These are phyloP conservation scores for Glaucomys volans DNA, from an alignment of 2,113 vertebrate genomes.

Conservation along the genomic window DNA sequence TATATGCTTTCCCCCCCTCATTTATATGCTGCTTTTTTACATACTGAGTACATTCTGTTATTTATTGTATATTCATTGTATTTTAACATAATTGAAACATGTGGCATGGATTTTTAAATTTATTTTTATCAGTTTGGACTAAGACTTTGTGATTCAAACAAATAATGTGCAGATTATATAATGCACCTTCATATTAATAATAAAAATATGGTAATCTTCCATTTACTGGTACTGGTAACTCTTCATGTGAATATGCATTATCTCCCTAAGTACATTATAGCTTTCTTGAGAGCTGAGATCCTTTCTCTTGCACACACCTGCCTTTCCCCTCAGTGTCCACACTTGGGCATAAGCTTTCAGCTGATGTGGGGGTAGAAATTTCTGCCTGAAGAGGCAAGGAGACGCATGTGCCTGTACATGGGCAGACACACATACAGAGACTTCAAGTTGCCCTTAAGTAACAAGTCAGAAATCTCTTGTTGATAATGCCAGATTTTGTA, in stretches of 20 bases:
- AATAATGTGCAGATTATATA: constrained; percentile 1
- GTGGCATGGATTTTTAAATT: constrained; percentile 62
- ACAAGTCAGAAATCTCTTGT: background rate
- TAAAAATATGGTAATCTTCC: background rate
- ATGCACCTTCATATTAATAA: constrained; percentile 3
- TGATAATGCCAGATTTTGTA: background rate
- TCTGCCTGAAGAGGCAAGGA: background rate
- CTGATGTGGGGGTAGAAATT: background rate
- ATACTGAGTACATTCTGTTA: background rate
- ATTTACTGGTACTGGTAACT: background rate
- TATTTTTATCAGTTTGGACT: constrained; percentile 53
- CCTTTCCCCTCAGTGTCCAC: background rate
- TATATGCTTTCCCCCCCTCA: background rate
- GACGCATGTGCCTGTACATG: rapidly evolving
- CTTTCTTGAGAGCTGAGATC: background rate
- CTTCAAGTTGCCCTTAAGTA: background rate
- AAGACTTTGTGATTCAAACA: constrained; percentile 64
- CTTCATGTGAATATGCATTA: background rate
- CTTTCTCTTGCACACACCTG: background rate
- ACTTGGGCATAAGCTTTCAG: background rate
- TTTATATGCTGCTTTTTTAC: background rate
- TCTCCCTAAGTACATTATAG: background rate
- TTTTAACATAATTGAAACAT: constrained; percentile 46
- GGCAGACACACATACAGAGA: background rate
- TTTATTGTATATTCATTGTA: constrained; percentile 54